Evolutionary conservation across 2,113 vertebrate genomes (phyloP), one percentile per base, ranked within the genome.

Genomic region (Collichthys lucidus): DNA sequence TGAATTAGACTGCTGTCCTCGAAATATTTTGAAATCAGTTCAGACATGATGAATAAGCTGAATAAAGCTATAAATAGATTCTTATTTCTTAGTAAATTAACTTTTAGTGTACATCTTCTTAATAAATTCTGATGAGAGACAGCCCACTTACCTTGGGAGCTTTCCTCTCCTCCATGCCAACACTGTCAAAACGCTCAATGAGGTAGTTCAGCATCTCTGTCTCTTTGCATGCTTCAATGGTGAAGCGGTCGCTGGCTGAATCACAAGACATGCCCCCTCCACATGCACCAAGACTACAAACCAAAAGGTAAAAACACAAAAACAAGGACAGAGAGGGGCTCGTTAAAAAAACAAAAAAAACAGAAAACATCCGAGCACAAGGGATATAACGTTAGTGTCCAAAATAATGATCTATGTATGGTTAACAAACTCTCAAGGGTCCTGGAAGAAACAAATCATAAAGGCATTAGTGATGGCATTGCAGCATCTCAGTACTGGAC

Each of bases 141-240:
- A 29, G n/a, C 0, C n/a, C 35, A n/a, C 9, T 49, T 94, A 98
- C 98, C 97, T 99, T 99, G 92, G 98, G 98, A 92, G 98, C 97
- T 95, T 98, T 99, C 84, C 97, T 97, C 92, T 99, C 98, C 90
- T 99, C 98, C 94, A 99, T 99, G 90, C 98, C 98, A 94, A 99
- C 97, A 90, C 97, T 96, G 95, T 99, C 98, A 93, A 99, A 99
- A 92, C 98, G 98, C 96, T 99, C 98, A 42, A 99, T 99, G 98
- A 99, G 98, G 98, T 99, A 99, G 98, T 99, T 99, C 95, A 99
- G 96, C 98, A 99, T 99, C 93, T 99, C 98, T 24, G 98, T 99
- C 95, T 99, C 98, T 90, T 98, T 99, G 94, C 98, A 99, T 0
- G 93, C 91, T 88, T 99, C 98, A 77, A 99, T 99, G 93, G 97